phyloP scores from a whole-genome alignment of 2,888 invertebrate genomes.

The Agrilus cyanescens region DNA sequence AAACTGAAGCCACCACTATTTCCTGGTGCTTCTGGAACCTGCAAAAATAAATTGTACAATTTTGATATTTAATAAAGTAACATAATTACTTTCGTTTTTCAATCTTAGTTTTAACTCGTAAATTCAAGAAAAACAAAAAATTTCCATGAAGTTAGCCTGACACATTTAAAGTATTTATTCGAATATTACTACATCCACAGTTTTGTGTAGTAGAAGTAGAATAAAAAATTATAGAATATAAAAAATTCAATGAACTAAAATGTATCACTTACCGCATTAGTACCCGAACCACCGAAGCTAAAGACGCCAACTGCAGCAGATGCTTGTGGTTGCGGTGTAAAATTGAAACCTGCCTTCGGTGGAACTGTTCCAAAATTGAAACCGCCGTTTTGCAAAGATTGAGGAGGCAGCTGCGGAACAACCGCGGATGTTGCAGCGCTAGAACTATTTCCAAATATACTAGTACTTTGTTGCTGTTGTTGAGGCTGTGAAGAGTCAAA shows the following conservation, averaged over 20 bases:
- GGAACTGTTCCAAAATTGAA: constrained; percentile 27
- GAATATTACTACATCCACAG: no score
- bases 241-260: not conserved
- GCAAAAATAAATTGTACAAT: constrained; percentile 9
- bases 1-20: constrained; percentile 29
- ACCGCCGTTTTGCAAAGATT: constrained; percentile 21
- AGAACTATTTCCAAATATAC: constrained; percentile 15
- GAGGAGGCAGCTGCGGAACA: constrained; percentile 7
- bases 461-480: constrained; percentile 22
- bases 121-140: no score
- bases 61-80: not conserved
- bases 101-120: no score
- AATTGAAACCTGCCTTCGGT: constrained; percentile 6
- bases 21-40: constrained; percentile 13
- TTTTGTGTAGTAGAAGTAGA: no score
- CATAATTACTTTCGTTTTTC: no score
- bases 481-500: constrained; percentile 17
- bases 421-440: constrained; percentile 4
- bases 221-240: no score
- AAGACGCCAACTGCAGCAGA: constrained; percentile 24
- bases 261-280: constrained; percentile 19
- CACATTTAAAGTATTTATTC: no score
- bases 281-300: constrained; percentile 26
- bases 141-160: no score
- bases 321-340: constrained; percentile 9